Conservation (phyloP, 2,888 invertebrate species). For the Metallyticus violacea region DNA sequence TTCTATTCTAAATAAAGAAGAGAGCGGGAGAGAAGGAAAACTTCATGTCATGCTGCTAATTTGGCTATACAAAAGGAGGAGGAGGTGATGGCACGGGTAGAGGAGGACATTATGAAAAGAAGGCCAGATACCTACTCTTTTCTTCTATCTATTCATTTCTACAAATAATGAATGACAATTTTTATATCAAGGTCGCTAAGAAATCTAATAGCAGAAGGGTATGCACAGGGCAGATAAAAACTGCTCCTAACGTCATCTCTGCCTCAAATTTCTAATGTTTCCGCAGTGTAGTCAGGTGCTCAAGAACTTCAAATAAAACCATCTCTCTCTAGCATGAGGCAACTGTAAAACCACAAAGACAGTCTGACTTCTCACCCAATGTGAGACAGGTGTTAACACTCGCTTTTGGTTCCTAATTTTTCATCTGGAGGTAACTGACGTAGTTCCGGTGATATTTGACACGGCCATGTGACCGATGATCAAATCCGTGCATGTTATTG, state of each 20-base stretch:
- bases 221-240: neutral
- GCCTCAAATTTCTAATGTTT: too few relatives aligned
- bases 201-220: neutral
- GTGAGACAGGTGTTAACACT: too few relatives aligned
- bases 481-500: too few relatives aligned
- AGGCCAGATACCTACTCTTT: neutral
- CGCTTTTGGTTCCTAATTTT: too few relatives aligned
- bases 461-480: too few relatives aligned
- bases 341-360: too few relatives aligned
- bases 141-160: neutral
- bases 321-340: too few relatives aligned
- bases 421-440: too few relatives aligned
- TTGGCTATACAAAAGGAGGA: slow-evolving; percentile 14
- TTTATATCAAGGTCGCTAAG: slow-evolving; percentile 1
- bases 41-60: slow-evolving; percentile 15
- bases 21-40: neutral
- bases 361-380: too few relatives aligned
- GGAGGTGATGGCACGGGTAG: neutral
- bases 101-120: slow-evolving; percentile 5
- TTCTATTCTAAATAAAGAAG: slow-evolving; percentile 3
- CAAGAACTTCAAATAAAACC: too few relatives aligned
- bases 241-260: neutral
- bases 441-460: too few relatives aligned
- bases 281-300: too few relatives aligned
- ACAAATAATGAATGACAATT: slow-evolving; percentile 11